Evolutionary conservation across 2,888 invertebrate genomes (phyloP), one percentile per base, ranked within the genome.

Genomic region (Dexiosoma caninum): DNA sequence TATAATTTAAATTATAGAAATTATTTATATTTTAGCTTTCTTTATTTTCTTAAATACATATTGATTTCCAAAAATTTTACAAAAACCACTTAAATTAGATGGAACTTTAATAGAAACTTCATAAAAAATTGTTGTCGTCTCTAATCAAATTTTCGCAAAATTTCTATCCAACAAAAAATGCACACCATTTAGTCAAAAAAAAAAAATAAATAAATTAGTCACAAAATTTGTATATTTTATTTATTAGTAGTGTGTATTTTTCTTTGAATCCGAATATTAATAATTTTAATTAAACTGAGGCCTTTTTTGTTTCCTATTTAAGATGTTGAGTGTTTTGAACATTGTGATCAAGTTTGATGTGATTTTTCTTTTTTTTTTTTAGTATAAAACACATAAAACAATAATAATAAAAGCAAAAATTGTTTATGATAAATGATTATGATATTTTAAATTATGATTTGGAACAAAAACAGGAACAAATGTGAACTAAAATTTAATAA

Each of bases 351-450:
- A 53, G n/a, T 70, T 49, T 44, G 21, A 23, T 10, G 23, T 44
- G 16, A 32, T 27, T 53, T 44, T 55, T 51, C 27, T 5, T 3
- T 5, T 12, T 12, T 19, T 27, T 37, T 66, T 67, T 67, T 76
- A 69, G 67, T 76, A 76, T n/a, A 32, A 53, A 60, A 69, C 67
- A 76, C 53, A 59, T 42, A 67, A 59, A 76, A 75, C 59, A 67
- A 59, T 42, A 67, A 76, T 16, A 59, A 49, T 42, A 42, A 59
- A 75, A 75, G 49, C 57, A 51, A 51, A 23, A 66, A 32, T 57
- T 66, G 19, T 66, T 57, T 74, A 46, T 66, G 30, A 49, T 21
- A 44, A 75, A 67, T 67, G 57, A 66, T 60, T 42, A 53, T 42
- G 51, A 67, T 51, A 42, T 42, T 67, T 42, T 55, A 16, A 23